Evolutionary conservation across 2,797 vertebrate genomes (phyloP).

Genomic region (Eulemur mongoz): DNA sequence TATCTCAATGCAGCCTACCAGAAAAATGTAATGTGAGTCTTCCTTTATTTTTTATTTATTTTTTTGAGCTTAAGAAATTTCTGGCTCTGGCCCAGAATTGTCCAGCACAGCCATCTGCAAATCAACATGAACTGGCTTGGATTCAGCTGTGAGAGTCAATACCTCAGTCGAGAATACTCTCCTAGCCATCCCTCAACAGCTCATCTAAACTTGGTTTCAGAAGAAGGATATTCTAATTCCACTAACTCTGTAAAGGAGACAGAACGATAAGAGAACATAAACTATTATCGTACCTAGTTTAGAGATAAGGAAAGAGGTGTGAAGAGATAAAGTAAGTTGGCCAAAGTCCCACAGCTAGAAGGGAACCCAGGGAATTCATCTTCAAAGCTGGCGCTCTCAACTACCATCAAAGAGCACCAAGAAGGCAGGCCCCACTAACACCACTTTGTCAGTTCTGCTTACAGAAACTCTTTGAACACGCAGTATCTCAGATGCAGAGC

Average conservation of each 20-base stretch:
- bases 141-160: background rate
- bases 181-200: background rate
- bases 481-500: background rate
- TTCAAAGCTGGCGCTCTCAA: background rate
- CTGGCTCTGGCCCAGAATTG: slow-evolving; percentile 8
- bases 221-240: background rate
- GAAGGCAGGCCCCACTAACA: background rate
- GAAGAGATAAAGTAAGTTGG: background rate
- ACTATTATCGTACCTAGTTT: background rate
- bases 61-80: background rate
- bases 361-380: background rate
- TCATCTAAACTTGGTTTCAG: background rate
- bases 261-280: background rate
- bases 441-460: background rate
- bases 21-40: slow-evolving; percentile 13
- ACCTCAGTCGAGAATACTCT: background rate
- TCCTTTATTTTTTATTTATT: background rate
- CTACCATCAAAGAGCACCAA: background rate
- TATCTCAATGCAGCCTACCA: slow-evolving; percentile 12
- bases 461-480: background rate
- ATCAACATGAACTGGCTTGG: slow-evolving; percentile 19
- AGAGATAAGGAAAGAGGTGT: background rate
- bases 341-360: background rate
- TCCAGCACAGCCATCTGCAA: background rate
- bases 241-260: background rate